Base-by-base conservation (phyloP, 2,797 vertebrate genomes). In the Eleutherodactylus coqui region DNA sequence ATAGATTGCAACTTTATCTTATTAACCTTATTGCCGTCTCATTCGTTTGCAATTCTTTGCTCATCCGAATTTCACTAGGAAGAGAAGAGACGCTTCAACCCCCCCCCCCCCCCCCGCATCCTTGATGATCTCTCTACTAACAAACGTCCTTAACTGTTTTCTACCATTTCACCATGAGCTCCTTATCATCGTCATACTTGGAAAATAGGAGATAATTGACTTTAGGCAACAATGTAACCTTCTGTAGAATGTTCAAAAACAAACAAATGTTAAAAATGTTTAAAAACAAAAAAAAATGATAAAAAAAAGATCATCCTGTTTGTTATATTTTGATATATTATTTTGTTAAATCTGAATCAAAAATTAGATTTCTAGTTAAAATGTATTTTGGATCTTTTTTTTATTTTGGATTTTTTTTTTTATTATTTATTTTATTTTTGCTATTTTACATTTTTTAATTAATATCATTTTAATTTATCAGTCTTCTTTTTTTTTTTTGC, bases 1-100 rank as follows among this genome's bases (percentile, higher is more conserved):
- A 88, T 83, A 76, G 88, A 38, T 55, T 51, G 62, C n/a, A 85
- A 67, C 83, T 88, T 82, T 87, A 69, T 88, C 87, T 83, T 69
- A 83, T 49, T 64, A 21, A n/a, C 78, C 73, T 88, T 84, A 73
- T 41, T 76, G 73, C 79, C 51, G 27, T 5, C 34, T 85, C 32
- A 9, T 72, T 36, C 24, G 2, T 51, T 41, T 38, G 38, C 38
- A 85, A 55, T 79, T 78, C 79, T 36, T n/a, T 72, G 4, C 14
- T 69, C 14, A 24, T 29, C 2, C 11, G 4, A 45, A 3, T 13
- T 14, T 72, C 51, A 16, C 9, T 43, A 17, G 67, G 17, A 32
- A 19, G 43, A 17, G 38, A 32, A 79, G 14, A 49, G 45, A 51
- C 27, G 34, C 7, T 58, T 58, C n/a, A n/a, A n/a, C n/a, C n/a